These are phyloP conservation scores for Cacatua alba DNA, from an alignment of 2,113 vertebrate species.

Conservation along the genomic window DNA sequence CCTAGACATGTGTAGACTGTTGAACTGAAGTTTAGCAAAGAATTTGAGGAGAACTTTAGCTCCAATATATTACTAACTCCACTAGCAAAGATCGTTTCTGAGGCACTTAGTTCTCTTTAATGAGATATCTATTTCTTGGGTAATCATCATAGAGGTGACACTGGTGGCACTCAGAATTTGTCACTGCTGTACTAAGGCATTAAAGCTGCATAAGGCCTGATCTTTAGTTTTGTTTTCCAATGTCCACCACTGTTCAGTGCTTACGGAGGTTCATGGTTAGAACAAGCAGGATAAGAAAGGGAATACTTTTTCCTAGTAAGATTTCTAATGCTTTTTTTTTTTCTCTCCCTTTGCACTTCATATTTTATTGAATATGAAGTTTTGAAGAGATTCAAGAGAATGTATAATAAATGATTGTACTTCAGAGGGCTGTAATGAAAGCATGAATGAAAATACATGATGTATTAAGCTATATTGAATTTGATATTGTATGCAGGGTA, in stretches of 20 bases:
- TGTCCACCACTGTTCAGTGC: background rate
- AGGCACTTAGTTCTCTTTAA: background rate
- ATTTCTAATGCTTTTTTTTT: background rate
- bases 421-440: slow-evolving; percentile 15
- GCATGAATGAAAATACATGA: background rate
- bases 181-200: background rate
- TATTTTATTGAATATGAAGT: background rate
- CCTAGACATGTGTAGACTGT: background rate
- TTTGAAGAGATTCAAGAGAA: background rate
- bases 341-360: background rate
- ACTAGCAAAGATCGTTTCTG: background rate
- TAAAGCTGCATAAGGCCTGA: background rate
- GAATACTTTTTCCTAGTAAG: background rate
- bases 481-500: background rate
- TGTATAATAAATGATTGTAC: slow-evolving; percentile 33
- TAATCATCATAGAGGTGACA: background rate
- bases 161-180: background rate
- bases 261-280: background rate
- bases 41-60: background rate
- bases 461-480: background rate
- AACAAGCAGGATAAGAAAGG: background rate
- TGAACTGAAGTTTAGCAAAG: background rate
- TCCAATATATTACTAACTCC: background rate
- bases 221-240: background rate
- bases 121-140: background rate